These are phyloP conservation scores for Myotis planiceps DNA, from an alignment of 2,797 vertebrate species.

Conservation along the genomic window DNA sequence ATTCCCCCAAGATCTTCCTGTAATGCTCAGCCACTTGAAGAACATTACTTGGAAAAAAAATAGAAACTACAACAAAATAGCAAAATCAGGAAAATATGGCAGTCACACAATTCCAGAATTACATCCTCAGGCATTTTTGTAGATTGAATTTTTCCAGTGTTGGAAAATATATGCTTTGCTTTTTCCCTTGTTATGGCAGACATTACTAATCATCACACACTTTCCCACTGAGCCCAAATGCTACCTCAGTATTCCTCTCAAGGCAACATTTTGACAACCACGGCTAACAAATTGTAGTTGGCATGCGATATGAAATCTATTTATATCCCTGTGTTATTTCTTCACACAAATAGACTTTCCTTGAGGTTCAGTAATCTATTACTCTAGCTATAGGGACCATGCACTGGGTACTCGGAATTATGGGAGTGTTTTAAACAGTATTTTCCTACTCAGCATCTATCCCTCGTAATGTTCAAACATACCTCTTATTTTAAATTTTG, in stretches of 20 bases:
- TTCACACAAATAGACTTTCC: background rate
- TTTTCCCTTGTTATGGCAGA: background rate
- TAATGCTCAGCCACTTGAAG: background rate
- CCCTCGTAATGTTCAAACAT: background rate
- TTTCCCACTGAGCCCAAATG: background rate
- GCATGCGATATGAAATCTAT: background rate
- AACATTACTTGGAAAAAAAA: conserved; percentile 26
- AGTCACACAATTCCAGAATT: conserved; percentile 24
- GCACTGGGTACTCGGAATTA: background rate
- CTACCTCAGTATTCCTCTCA: background rate
- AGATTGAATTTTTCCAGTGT: conserved; percentile 34
- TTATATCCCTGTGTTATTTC: conserved; percentile 35
- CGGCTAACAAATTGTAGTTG: background rate
- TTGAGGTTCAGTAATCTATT: background rate
- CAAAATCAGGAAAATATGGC: conserved; percentile 16
- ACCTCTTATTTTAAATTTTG: background rate
- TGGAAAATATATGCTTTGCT: background rate
- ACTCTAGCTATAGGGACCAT: background rate
- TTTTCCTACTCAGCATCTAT: background rate
- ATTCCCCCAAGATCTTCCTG: background rate
- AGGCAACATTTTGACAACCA: background rate
- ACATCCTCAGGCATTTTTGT: conserved; percentile 22
- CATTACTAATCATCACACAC: background rate
- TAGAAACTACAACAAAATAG: background rate
- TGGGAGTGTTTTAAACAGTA: background rate